Percentiles rank a stretch among this genome's conserved stretches.
Evolutionary conservation across 2,888 invertebrate species (phyloP).

Genomic region (Poecilus cupreus): DNA sequence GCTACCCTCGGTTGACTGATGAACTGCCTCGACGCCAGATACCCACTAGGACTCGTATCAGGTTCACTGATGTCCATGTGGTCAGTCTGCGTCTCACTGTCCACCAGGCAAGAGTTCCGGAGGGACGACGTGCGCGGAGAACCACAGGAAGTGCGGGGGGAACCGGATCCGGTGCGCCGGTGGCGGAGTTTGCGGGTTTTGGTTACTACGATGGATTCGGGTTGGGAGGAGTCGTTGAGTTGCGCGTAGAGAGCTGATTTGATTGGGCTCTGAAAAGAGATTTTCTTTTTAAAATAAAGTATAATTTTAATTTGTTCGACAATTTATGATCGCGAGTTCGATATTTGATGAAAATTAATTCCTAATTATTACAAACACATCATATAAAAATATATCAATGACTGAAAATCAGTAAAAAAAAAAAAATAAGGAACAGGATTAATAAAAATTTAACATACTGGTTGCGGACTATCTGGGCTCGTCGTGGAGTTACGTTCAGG

Average conservation of each 20-base stretch:
- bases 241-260: slow-evolving; percentile 79
- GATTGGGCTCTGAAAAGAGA: slow-evolving; percentile 72
- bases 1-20: slow-evolving; percentile 61
- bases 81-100: slow-evolving; percentile 82
- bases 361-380: no score
- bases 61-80: slow-evolving; percentile 78
- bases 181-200: slow-evolving; percentile 73
- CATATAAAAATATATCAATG: no score
- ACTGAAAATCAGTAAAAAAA: background rate
- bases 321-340: no score
- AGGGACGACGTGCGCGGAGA: slow-evolving; percentile 68
- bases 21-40: slow-evolving; percentile 68
- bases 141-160: slow-evolving; percentile 70
- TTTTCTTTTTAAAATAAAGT: no score
- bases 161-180: slow-evolving; percentile 78
- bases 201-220: slow-evolving; percentile 74
- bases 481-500: slow-evolving; percentile 71
- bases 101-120: slow-evolving; percentile 72
- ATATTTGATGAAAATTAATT: no score
- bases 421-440: background rate
- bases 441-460: slow-evolving; percentile 66
- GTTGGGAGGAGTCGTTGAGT: slow-evolving; percentile 76
- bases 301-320: no score
- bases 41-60: slow-evolving; percentile 75
- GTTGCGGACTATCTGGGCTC: slow-evolving; percentile 72